Evolutionary conservation across 2,113 vertebrate species (phyloP).

Genomic region (Rattus norvegicus): GRCr8 NC_086025.1:124146001-124146500

Average conservation of each 20-base stretch:
- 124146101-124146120: slow-evolving; percentile 47
- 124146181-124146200: too few relatives aligned
- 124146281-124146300: too few relatives aligned
- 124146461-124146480: background rate
- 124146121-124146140: slow-evolving; percentile 20
- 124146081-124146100: background rate
- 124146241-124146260: too few relatives aligned
- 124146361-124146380: background rate
- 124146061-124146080: slow-evolving; percentile 24
- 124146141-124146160: background rate
- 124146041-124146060: background rate
- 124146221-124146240: too few relatives aligned
- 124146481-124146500: background rate
- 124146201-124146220: too few relatives aligned
- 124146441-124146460: background rate
- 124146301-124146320: too few relatives aligned
- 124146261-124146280: too few relatives aligned
- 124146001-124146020: background rate
- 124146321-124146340: background rate
- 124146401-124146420: slow-evolving; percentile 33
- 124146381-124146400: slow-evolving; percentile 1
- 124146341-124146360: slow-evolving; percentile 11
- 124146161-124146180: too few relatives aligned
- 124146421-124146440: slow-evolving; percentile 3
- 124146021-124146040: slow-evolving; percentile 14